Evolutionary conservation across 2,888 invertebrate genomes (phyloP), one percentile per base, ranked within the genome.

Genomic region (Pseudococcus longispinus): DNA sequence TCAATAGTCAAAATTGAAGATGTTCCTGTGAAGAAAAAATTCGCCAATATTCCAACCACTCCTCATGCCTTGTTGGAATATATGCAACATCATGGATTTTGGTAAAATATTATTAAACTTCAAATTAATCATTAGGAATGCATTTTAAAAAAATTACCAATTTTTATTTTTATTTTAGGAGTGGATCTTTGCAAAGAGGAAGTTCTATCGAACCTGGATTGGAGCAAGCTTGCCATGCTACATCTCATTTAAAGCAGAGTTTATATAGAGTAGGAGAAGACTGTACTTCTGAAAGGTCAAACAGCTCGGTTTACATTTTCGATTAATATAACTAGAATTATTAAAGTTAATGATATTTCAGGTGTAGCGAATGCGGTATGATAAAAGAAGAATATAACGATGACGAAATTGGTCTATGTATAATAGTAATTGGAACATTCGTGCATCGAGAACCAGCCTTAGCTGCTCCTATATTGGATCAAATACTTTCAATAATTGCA

Each of bases 361-460:
- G 92, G 90, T 98, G 97, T 90, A 94, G 96, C 0, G 97, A 98
- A 90, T 99, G 99, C 91, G 97, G 98, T 20, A 94, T 95, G 1
- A 93, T 95, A 4, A 94, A 94, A 88, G 97, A 98, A 91, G 95
- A 97, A 90, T 99, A 98, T 91, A 97, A 97, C 88, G 99, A 99
- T 90, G 99, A 99, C 90, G 98, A 99, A 90, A 92, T 98, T 88
- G 98, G 97, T 0, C 93, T 99, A 87, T 95, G 98, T 90, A 96
- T 99, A 89, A 96, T 98, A 83, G 96, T 96, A 88, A 92, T 99
- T 88, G 97, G 97, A 42, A 98, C 99, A 0, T 98, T 98, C 91
- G 96, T 99, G 88, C 98, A 99, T 90, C 93, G 99, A 29, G 98
- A 99, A 91, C 98, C 99, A 0, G 94, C 95, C 1, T 92, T 96